Evolutionary conservation across 1,140 invertebrate genomes (phyloP), one percentile per base, ranked within the genome.

Genomic region (Dreissena rostriformis): DNA sequence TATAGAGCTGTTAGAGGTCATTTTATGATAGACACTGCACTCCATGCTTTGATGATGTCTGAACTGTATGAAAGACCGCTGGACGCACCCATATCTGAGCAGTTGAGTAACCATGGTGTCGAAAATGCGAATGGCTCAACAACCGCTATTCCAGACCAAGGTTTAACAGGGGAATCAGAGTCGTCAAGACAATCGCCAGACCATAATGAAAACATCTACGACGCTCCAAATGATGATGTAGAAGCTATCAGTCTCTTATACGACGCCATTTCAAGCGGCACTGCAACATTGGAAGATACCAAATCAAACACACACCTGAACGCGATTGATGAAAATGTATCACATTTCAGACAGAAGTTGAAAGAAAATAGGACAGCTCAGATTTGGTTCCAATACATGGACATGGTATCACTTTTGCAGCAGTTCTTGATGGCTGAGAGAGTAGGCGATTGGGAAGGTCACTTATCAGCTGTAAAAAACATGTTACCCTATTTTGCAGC

Each of bases 1-100:
- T 80, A 91, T 22, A 86, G 93, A 88, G 89, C 90, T 53, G 84
- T 94, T 8, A 72, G 93, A 86, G 94, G 81, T 49, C 92, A 94
- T 91, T 87, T 92, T 49, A 65, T 90, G 15, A 75, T 88, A 4
- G 72, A 88, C 52, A 28, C 53, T 65, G 55, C 70, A 6, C 84
- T 86, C 88, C 91, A 66, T 93, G 91, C 87, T 75, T 91, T 24
- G 85, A 92, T 87, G 87, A 90, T 65, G 83, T 94, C 15, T n/a
- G n/a, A n/a, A n/a, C n/a, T n/a, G n/a, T n/a, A n/a, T n/a, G n/a
- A n/a, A n/a, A n/a, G n/a, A n/a, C n/a, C n/a, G n/a, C n/a, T n/a
- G n/a, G n/a, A n/a, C n/a, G n/a, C n/a, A n/a, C n/a, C n/a, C n/a
- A n/a, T n/a, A n/a, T n/a, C n/a, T n/a, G n/a, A n/a, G n/a, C n/a